These are phyloP conservation scores for Trichonephila clavipes DNA, from an alignment of 1,140 invertebrate genomes.

Conservation along the genomic window DNA sequence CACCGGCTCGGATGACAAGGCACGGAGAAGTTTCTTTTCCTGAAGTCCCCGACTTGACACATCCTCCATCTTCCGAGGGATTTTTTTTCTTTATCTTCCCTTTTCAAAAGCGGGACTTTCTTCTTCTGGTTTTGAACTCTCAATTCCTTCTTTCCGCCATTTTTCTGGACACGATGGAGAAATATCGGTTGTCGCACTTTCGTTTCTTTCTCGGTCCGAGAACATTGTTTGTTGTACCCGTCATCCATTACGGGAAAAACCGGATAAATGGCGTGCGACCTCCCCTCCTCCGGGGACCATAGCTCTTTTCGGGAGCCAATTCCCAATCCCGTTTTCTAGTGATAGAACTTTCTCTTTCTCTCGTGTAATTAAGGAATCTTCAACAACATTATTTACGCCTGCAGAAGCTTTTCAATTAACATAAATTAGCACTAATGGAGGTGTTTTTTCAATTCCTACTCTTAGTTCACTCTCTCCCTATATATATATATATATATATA, in stretches of 20 bases:
- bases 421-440: background rate
- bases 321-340: background rate
- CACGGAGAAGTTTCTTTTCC: conserved; percentile 52
- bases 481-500: too few species aligned
- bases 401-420: background rate
- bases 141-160: background rate
- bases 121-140: conserved; percentile 61
- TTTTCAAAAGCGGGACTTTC: conserved; percentile 33
- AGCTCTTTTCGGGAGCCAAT: conserved; percentile 22
- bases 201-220: conserved; percentile 49
- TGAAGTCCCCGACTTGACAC: conserved; percentile 51
- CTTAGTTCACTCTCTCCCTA: too few species aligned
- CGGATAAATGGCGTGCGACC: conserved; percentile 41
- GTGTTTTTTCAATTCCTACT: background rate
- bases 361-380: background rate
- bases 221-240: conserved; percentile 66
- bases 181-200: conserved; percentile 64
- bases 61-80: conserved; percentile 28
- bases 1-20: conserved; percentile 16
- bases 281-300: background rate
- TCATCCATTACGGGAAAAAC: conserved; percentile 60
- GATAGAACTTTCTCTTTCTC: background rate
- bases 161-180: conserved; percentile 47
- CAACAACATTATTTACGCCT: conserved; percentile 20
- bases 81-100: background rate